Evolutionary conservation across 2,888 invertebrate species (phyloP).

Genomic region (Drepana falcataria): DNA sequence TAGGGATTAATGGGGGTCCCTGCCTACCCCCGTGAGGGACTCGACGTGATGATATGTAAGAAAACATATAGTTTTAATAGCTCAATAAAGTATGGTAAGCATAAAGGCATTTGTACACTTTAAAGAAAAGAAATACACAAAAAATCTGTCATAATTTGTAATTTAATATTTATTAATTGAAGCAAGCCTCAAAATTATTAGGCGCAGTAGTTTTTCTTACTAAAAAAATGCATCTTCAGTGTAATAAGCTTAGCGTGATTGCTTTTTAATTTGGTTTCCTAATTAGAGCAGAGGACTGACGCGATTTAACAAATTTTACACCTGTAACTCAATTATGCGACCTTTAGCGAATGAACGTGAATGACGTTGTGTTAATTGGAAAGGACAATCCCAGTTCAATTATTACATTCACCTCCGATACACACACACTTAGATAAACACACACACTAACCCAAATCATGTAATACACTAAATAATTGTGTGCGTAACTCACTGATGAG

Average conservation of each 20-base stretch:
- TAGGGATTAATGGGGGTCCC: too few species aligned
- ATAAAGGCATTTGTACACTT: too few species aligned
- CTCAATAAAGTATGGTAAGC: too few species aligned
- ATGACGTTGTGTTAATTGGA: slow-evolving; percentile 64
- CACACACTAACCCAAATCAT: slow-evolving; percentile 13
- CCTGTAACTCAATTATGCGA: slow-evolving; percentile 2
- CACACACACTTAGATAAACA: slow-evolving; percentile 26
- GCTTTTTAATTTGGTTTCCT: neutral
- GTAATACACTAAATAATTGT: slow-evolving; percentile 22
- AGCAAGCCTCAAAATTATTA: too few species aligned
- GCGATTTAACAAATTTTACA: neutral
- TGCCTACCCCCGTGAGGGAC: too few species aligned
- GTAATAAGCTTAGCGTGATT: neutral
- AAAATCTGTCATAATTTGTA: too few species aligned
- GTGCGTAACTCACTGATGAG: slow-evolving; percentile 16
- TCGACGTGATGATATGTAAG: too few species aligned
- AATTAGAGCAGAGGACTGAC: neutral
- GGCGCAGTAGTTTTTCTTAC: too few species aligned
- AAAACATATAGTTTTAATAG: too few species aligned
- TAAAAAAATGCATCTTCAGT: neutral
- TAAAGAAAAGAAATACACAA: too few species aligned
- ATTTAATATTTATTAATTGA: too few species aligned
- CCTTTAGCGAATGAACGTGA: slow-evolving; percentile 37
- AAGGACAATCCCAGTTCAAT: slow-evolving; percentile 71
- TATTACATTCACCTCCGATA: slow-evolving; percentile 57